Conservation (phyloP, 1,140 invertebrate species). For the Penaeus chinensis region DNA sequence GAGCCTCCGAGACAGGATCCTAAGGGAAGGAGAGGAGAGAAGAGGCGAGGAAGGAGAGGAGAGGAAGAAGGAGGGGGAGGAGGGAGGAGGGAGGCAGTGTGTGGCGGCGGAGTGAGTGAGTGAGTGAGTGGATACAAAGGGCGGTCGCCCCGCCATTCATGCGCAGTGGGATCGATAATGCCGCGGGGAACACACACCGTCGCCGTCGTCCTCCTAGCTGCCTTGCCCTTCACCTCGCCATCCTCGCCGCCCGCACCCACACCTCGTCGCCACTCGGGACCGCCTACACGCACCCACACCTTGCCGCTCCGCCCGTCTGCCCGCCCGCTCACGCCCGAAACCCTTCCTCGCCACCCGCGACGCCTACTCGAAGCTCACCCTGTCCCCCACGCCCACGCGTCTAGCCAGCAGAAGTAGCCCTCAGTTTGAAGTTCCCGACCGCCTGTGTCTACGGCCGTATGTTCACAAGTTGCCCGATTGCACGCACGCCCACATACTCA, state of each 20-base stretch:
- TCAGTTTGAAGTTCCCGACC: too few relatives aligned
- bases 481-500: too few relatives aligned
- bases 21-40: slow-evolving; percentile 13
- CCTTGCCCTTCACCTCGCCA: too few relatives aligned
- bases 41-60: slow-evolving; percentile 14
- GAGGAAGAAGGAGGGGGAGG: not conserved
- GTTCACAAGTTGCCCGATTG: too few relatives aligned
- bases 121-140: slow-evolving; percentile 58
- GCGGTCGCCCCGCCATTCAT: slow-evolving; percentile 56
- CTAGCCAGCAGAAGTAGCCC: too few relatives aligned
- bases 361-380: slow-evolving; percentile 19
- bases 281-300: too few relatives aligned
- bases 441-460: too few relatives aligned
- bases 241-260: too few relatives aligned
- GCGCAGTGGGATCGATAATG: slow-evolving; percentile 57
- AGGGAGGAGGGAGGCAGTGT: not conserved
- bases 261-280: too few relatives aligned
- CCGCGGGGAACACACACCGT: slow-evolving; percentile 50
- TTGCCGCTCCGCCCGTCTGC: too few relatives aligned
- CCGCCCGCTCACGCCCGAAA: too few relatives aligned
- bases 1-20: slow-evolving; percentile 10
- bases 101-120: slow-evolving; percentile 33
- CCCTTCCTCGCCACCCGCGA: not conserved
- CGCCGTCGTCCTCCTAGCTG: slow-evolving; percentile 14
- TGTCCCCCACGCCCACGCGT: not conserved